Conservation (phyloP, 2,113 vertebrate species). For the Mus musculus region DNA sequence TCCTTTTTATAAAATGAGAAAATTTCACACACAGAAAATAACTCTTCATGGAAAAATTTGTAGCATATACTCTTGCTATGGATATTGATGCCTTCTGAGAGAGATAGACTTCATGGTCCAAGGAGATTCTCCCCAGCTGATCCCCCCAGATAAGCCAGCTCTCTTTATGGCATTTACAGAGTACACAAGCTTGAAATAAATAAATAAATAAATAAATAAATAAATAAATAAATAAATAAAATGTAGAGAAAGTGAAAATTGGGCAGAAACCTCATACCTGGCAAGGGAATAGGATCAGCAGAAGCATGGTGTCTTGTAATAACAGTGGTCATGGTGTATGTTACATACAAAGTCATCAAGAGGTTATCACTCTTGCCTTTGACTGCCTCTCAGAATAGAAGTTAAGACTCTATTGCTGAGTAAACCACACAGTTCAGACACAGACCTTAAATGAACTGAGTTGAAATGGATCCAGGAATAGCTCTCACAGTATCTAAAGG, state of each 20-base stretch:
- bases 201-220: not conserved
- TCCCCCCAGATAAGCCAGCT: rapidly evolving
- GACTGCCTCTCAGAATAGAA: not conserved
- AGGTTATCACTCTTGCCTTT: not conserved
- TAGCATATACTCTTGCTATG: not conserved
- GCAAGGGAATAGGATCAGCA: not conserved
- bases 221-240: not conserved
- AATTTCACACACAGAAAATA: not conserved
- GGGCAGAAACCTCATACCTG: not conserved
- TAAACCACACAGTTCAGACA: not conserved
- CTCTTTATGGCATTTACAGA: rapidly evolving
- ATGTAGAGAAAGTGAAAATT: not conserved
- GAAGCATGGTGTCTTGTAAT: not conserved
- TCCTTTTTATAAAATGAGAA: conserved; percentile 5
- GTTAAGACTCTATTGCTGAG: not conserved
- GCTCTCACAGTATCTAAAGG: too few relatives aligned
- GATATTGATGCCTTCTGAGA: not conserved
- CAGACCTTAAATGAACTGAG: not conserved
- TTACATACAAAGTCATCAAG: not conserved
- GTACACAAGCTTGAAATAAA: not conserved
- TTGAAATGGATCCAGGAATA: not conserved
- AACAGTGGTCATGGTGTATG: not conserved
- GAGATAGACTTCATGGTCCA: not conserved
- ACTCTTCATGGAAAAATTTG: not conserved
- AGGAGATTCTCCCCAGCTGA: not conserved